Conservation (phyloP, 1,140 invertebrate species). For the Aphidius ervi region DNA sequence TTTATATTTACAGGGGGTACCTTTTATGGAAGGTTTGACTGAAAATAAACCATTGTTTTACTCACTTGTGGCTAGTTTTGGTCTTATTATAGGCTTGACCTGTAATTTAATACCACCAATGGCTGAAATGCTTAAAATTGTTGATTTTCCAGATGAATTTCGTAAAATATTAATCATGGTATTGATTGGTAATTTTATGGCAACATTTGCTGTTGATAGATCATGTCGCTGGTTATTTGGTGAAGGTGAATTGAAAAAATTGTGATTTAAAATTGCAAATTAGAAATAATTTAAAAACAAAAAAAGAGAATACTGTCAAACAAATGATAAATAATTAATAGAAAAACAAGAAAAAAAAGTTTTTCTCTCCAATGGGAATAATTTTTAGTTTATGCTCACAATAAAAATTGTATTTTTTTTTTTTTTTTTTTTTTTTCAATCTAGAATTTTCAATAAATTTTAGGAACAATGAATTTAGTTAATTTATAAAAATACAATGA, state of each 20-base stretch:
- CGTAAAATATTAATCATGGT: slow-evolving; percentile 74
- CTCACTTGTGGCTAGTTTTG: slow-evolving; percentile 73
- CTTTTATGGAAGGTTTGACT: slow-evolving; percentile 94
- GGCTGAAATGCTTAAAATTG: slow-evolving; percentile 80
- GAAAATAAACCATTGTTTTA: slow-evolving; percentile 92
- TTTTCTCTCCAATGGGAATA: background rate
- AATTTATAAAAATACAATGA: too few species aligned
- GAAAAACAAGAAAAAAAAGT: background rate
- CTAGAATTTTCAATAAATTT: too few species aligned
- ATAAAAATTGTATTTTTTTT: too few species aligned
- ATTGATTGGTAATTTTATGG: slow-evolving; percentile 76
- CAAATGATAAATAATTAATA: background rate
- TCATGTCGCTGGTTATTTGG: slow-evolving; percentile 85
- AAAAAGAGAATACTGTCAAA: slow-evolving; percentile 1
- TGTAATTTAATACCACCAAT: slow-evolving; percentile 74
- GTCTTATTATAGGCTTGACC: slow-evolving; percentile 71
- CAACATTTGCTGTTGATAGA: slow-evolving; percentile 80
- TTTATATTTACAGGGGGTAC: slow-evolving; percentile 73
- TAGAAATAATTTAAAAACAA: background rate
- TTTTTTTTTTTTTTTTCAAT: too few species aligned
- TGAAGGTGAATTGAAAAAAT: slow-evolving; percentile 59
- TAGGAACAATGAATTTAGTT: too few species aligned
- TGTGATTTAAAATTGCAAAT: slow-evolving; percentile 36
- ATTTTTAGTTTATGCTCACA: too few species aligned
- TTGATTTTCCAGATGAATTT: slow-evolving; percentile 85